Percentiles rank a stretch among this genome's conserved stretches.
Evolutionary conservation across 2,113 vertebrate genomes (phyloP).

Genomic region (Pluvialis apricaria): DNA sequence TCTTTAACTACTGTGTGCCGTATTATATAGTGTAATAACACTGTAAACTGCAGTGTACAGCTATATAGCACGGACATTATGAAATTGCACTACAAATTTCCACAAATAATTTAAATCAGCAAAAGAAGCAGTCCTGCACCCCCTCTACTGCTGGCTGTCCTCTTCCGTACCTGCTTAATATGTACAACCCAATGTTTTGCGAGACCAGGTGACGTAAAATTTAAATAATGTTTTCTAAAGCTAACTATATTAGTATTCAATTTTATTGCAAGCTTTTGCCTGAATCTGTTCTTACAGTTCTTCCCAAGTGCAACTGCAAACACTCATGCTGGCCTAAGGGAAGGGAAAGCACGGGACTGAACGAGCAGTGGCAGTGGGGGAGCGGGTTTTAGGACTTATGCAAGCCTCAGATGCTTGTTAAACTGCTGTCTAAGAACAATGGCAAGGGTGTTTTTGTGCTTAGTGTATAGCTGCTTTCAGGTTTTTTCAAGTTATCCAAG

Average conservation of each 20-base stretch:
- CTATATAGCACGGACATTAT: neutral
- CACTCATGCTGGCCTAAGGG: neutral
- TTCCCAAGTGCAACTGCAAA: neutral
- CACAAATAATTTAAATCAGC: neutral
- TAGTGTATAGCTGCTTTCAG: neutral
- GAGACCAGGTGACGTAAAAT: neutral
- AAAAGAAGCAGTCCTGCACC: neutral
- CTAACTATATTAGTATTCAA: neutral
- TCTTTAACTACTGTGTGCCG: neutral
- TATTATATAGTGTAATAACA: neutral
- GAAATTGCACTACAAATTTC: neutral
- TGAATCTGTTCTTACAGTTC: neutral
- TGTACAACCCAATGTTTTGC: neutral
- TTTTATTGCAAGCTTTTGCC: neutral
- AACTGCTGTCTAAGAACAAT: neutral
- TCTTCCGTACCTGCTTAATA: neutral
- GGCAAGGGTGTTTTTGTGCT: neutral
- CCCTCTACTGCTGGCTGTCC: neutral
- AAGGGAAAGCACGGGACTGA: neutral
- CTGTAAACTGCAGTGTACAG: neutral
- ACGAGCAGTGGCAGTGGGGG: neutral
- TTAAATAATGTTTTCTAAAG: neutral
- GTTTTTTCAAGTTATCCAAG: neutral
- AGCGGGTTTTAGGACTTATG: neutral
- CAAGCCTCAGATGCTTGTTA: neutral